phyloP scores from a whole-genome alignment of 2,113 vertebrate species.

The Genyomyrus donnyi region DNA sequence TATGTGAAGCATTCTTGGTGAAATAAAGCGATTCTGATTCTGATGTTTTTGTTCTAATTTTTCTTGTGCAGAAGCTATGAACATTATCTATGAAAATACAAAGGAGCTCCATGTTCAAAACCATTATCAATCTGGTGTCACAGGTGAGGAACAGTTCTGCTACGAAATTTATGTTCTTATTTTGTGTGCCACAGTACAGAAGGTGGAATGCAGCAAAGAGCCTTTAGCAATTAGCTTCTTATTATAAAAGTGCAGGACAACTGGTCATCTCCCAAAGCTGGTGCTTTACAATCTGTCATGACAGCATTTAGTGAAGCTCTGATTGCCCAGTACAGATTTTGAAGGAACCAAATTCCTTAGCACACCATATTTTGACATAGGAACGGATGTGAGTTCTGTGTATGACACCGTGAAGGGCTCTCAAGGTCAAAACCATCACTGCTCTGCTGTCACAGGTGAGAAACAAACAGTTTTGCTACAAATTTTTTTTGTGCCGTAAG shows the following conservation, averaged over 20 bases:
- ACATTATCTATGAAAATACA: neutral
- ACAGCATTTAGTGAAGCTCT: neutral
- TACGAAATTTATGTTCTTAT: neutral
- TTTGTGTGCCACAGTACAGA: neutral
- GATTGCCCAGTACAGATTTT: neutral
- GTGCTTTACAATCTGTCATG: neutral
- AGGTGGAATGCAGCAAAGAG: neutral
- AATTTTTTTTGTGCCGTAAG: neutral
- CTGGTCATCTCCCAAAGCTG: neutral
- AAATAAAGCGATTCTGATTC: too few species aligned
- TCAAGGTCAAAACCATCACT: neutral
- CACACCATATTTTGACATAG: neutral
- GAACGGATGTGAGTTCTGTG: neutral
- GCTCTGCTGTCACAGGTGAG: neutral
- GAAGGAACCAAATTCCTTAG: neutral
- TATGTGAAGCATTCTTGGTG: too few species aligned
- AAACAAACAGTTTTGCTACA: neutral
- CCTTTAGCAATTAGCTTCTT: neutral
- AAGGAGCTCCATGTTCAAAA: neutral
- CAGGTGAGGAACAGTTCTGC: neutral
- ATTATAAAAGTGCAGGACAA: neutral
- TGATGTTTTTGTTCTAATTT: neutral
- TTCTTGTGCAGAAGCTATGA: neutral
- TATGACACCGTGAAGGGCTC: neutral
- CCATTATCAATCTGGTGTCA: neutral